Evolutionary conservation across 2,113 vertebrate species (phyloP), one percentile per base, ranked within the genome.

Genomic region (Polypterus senegalus): DNA sequence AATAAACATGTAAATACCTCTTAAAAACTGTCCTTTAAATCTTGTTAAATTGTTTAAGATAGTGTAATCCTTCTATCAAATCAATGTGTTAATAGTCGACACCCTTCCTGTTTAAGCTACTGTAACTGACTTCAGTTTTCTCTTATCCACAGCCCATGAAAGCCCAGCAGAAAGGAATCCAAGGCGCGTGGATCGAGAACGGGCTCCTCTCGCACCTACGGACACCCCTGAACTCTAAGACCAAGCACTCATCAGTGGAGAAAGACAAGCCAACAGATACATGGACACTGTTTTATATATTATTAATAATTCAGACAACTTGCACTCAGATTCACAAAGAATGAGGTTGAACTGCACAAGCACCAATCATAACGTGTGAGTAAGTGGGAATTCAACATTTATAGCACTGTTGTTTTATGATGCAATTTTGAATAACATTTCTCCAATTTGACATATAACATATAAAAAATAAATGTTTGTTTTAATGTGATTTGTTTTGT

Each of bases 191-290:
- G 74, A 76, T 72, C 83, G 83, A 74, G 81, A 76, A 77, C 74
- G 74, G 75, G 93, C 91, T 27, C 96, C 93, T 60, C 80, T 97
- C 79, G 93, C 91, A 77, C 92, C 92, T 57, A 89, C 87, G 9
- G 89, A 89, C 69, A 97, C 92, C 5, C 93, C 93, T 0, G 92
- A 91, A 76, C 87, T 97, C 73, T 98, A 87, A 91, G 62, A 63
- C 64, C 55, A 43, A 65, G 59, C 57, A 66, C 69, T 63, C 66
- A 9, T 10, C 27, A 27, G 27, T 27, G 27, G 27, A 69, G 61
- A 48, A 59, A 46, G 46, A 63, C 11, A 55, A 56, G 7, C 47
- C 49, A 52, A 60, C 46, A 57, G 58, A 46, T 46, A 53, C 4
- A 11, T 49, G 51, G 45, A 53, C 54, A 44, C 48, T 27, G 27